Evolutionary conservation across 2,797 vertebrate species (phyloP), one percentile per base, ranked within the genome.

Genomic region (Leucoraja ocellata): DNA sequence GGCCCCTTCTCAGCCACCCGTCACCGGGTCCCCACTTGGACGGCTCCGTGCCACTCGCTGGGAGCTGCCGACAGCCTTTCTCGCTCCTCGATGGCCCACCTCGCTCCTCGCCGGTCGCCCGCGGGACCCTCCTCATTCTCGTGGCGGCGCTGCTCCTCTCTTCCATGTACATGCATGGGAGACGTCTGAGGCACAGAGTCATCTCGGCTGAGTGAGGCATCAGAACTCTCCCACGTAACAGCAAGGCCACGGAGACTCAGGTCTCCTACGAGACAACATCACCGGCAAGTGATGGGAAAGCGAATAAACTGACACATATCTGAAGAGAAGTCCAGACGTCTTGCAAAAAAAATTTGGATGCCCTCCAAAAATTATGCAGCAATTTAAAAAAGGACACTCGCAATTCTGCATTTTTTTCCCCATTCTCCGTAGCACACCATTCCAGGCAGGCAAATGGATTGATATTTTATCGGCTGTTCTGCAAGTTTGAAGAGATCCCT

Each of bases 401-500:
- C 11, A 83, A 80, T 3, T 84, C 25, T 84, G 54, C 28, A 84
- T 9, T 84, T 61, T 61, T 46, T 46, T 46, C 46, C 25, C 25
- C 28, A 58, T 28, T 84, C 23, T 84, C 25, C 11, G 25, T 14
- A 0, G 23, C 81, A 61, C 9, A 28, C 21, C 54, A 28, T 84
- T 25, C 81, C 81, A 61, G 23, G 46, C 81, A 61, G 54, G 54
- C 23, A 84, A 8, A 6, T 9, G 6, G 84, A 88, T 32, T 68
- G 14, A 88, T 88, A 21, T 68, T 88, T 88, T 68, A 88, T 68
- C 61, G 8, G 61, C 84, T 88, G 61, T 32, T 88, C 84, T 32
- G 1, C 32, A 88, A 88, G 9, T 88, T 88, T 88, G 84, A 88
- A 65, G 84, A 13, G n/a, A 88, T 88, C 84, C 61, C 84, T 88